Base-by-base conservation (phyloP, 2,113 vertebrate species). In the Philantomba maxwellii region DNA sequence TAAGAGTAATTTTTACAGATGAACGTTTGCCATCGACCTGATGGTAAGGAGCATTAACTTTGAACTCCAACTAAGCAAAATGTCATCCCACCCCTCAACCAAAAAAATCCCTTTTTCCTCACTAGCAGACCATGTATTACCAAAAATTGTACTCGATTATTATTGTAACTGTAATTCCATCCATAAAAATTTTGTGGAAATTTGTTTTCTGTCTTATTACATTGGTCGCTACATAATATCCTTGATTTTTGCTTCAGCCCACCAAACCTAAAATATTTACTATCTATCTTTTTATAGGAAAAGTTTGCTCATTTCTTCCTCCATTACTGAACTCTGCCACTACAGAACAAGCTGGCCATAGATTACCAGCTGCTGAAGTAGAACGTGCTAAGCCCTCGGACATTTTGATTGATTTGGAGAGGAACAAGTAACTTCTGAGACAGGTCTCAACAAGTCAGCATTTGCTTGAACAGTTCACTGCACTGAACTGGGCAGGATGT, bases 171-270 rank as follows among this genome's bases (percentile, higher is more conserved):
- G 2, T 36, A 64, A 93, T 92, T 51, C 77, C 6, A 66, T 82
- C 43, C 60, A 17, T 70, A 45, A n/a, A 85, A n/a, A 17, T 58
- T 36, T 13, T 83, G 28, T 47, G 87, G 51, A 83, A 70, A 36
- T 83, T 62, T 87, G 30, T 97, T 95, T 96, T 33, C 47, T 78
- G 28, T 89, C 66, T 89, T 75, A 25, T 83, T 51, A 86, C n/a
- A 5, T 26, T 47, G 64, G 21, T 66, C 11, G 2, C 45, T 57
- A 39, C 7, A 49, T 21, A 87, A 36, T 36, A 84, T 3, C 30
- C 23, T 77, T 45, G 4, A 57, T 55, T 89, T 89, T 89, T 87
- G 75, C 43, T 17, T 86, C 62, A 28, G 43, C 11, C 51, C 45
- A 28, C 25, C 51, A 81, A 83, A 26, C 43, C 62, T 82, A 53